Evolutionary conservation across 92 coral and sea anemone species (phyloP).

Genomic region (Porites evermanni): DNA sequence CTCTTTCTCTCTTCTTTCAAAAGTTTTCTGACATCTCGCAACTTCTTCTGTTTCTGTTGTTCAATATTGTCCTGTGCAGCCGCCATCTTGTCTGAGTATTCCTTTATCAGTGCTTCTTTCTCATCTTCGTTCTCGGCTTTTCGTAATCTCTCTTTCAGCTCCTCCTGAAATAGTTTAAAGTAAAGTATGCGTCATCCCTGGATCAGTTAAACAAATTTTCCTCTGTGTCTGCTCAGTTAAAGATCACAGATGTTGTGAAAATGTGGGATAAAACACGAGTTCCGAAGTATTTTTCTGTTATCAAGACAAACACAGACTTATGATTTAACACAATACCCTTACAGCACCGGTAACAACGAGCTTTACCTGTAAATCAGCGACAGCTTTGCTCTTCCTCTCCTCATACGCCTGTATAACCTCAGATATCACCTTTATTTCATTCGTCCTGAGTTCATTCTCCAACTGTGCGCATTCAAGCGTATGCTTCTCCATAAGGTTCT

Average conservation of each 20-base stretch:
- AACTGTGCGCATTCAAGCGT: constrained; percentile 96
- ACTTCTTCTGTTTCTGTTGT: constrained; percentile 79
- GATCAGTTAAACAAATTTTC: too few species aligned
- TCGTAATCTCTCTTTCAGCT: constrained; percentile 76
- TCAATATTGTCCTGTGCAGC: constrained; percentile 81
- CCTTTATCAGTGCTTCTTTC: constrained; percentile 79
- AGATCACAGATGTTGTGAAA: too few species aligned
- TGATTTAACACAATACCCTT: neutral
- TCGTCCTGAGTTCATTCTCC: constrained; percentile 88
- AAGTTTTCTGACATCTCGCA: constrained; percentile 85
- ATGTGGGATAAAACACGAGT: too few species aligned
- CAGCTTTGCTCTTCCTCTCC: constrained; percentile 81
- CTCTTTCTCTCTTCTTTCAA: constrained; percentile 82
- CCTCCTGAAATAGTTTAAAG: constrained; percentile 34
- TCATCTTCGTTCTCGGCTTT: constrained; percentile 82
- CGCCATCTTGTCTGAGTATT: constrained; percentile 86
- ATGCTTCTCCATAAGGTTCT: constrained; percentile 92
- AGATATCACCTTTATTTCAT: constrained; percentile 90
- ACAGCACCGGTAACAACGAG: too few species aligned
- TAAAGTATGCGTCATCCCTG: neutral
- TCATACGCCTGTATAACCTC: constrained; percentile 91
- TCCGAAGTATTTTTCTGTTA: neutral
- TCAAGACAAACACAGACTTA: neutral
- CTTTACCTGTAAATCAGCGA: constrained; percentile 65
- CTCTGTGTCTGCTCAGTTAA: too few species aligned